Percentiles rank a stretch among this genome's conserved stretches.
phyloP scores from a whole-genome alignment of 2,888 invertebrate species.

The Tethea ocularis region DNA sequence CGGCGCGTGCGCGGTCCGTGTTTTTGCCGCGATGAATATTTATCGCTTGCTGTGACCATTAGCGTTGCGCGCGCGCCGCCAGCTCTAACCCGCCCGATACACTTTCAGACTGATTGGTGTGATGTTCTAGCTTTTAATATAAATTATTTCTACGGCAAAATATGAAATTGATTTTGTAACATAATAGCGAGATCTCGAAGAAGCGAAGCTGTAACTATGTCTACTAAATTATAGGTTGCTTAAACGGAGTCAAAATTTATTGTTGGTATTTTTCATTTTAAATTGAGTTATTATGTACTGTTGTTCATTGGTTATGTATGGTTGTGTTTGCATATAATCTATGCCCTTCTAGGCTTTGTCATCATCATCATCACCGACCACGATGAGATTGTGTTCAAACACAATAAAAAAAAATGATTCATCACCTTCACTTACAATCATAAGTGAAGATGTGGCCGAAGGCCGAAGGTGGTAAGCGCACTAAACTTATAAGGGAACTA shows the following conservation, averaged over 20 bases:
- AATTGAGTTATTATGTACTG: not conserved
- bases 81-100: slow-evolving; percentile 53
- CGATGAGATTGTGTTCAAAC: too few relatives aligned
- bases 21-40: slow-evolving; percentile 82
- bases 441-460: too few relatives aligned
- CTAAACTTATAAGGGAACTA: too few relatives aligned
- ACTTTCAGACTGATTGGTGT: slow-evolving; percentile 47
- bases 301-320: too few relatives aligned
- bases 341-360: too few relatives aligned
- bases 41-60: slow-evolving; percentile 67
- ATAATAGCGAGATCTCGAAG: not conserved
- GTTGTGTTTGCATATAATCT: too few relatives aligned
- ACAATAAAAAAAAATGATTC: too few relatives aligned
- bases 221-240: not conserved
- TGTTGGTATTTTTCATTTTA: not conserved
- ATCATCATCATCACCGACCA: too few relatives aligned
- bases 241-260: not conserved
- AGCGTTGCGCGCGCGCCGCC: slow-evolving; percentile 41
- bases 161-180: not conserved
- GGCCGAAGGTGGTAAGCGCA: too few relatives aligned
- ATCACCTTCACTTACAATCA: too few relatives aligned
- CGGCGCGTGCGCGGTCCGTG: slow-evolving; percentile 71
- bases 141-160: slow-evolving; percentile 7
- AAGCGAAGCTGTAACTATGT: not conserved
- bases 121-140: slow-evolving; percentile 34